A percentile compares a stretch with the other conserved stretches of the same genome.
phyloP scores from a whole-genome alignment of 2,797 vertebrate species.

The Momotus momota region DNA sequence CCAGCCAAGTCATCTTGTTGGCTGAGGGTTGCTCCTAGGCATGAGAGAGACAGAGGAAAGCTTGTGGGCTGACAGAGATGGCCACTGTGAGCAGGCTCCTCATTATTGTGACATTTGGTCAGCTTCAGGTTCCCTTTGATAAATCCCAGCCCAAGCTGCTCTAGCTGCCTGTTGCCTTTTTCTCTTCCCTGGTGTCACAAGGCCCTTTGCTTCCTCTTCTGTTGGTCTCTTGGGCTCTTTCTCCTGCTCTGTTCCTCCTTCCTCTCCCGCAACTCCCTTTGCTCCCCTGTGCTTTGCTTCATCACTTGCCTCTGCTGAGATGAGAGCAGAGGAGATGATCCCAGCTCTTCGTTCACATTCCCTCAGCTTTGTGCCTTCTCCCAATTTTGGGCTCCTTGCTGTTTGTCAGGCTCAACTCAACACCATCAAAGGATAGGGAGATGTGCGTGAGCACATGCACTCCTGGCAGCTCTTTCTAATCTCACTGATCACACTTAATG shows the following conservation, averaged over 20 bases:
- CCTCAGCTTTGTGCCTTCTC: neutral
- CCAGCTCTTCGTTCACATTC: neutral
- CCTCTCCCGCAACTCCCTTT: neutral
- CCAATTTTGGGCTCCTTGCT: neutral
- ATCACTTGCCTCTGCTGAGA: neutral
- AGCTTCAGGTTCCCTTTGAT: neutral
- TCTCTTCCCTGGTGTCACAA: neutral
- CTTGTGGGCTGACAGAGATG: neutral
- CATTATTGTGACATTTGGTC: neutral
- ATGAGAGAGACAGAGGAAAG: neutral
- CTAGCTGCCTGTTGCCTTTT: neutral
- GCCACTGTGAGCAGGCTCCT: neutral
- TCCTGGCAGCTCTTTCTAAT: neutral
- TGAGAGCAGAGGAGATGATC: neutral
- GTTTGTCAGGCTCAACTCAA: neutral
- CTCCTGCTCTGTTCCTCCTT: neutral
- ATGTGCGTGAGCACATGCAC: neutral
- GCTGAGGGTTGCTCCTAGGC: neutral
- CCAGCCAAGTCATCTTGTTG: neutral
- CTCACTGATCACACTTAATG: neutral
- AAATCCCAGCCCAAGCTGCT: neutral
- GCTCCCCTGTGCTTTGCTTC: neutral
- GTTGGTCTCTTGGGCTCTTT: neutral
- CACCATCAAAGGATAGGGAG: neutral
- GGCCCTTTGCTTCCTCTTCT: neutral